phyloP scores from a whole-genome alignment of 64 coral and sea anemone genomes.

The Astreopora myriophthalma region DNA sequence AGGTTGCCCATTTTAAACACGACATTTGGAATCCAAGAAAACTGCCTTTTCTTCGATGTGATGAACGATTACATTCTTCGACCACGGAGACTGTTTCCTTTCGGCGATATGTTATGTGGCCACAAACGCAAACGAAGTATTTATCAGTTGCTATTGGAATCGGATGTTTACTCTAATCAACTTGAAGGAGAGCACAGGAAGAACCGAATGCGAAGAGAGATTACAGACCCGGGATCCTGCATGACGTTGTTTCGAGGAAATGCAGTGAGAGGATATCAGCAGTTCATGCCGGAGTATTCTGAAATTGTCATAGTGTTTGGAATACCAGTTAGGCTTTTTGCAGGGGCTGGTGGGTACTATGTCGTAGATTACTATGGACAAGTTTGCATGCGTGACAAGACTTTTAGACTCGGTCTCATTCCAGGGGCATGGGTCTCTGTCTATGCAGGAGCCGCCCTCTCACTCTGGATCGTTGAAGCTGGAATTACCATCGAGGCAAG shows the following conservation, averaged over 20 bases:
- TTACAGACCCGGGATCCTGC: slow-evolving; percentile 64
- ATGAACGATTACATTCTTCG: slow-evolving; percentile 71
- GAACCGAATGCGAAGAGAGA: slow-evolving; percentile 30
- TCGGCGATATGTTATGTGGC: slow-evolving; percentile 80
- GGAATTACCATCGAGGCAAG: slow-evolving; percentile 95
- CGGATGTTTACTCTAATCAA: slow-evolving; percentile 86
- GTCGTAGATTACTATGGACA: slow-evolving; percentile 82
- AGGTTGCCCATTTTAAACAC: slow-evolving; percentile 92
- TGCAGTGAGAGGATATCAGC: slow-evolving; percentile 65
- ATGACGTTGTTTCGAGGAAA: slow-evolving; percentile 70
- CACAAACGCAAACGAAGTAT: slow-evolving; percentile 72
- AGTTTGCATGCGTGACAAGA: slow-evolving; percentile 85
- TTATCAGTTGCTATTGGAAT: slow-evolving; percentile 69
- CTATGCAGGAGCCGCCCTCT: slow-evolving; percentile 77
- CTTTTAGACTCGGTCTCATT: slow-evolving; percentile 80
- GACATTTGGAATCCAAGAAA: slow-evolving; percentile 88
- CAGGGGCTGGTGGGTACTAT: slow-evolving; percentile 88
- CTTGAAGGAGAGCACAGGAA: slow-evolving; percentile 62
- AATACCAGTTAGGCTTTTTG: slow-evolving; percentile 80
- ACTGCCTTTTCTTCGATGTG: slow-evolving; percentile 86
- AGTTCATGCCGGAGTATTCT: slow-evolving; percentile 74
- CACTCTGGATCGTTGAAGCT: slow-evolving; percentile 74
- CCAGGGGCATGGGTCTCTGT: slow-evolving; percentile 94
- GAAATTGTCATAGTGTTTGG: slow-evolving; percentile 82
- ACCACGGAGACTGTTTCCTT: slow-evolving; percentile 78